These are phyloP conservation scores for Escarpia spicata DNA, from an alignment of 2,888 invertebrate genomes.

Conservation along the genomic window DNA sequence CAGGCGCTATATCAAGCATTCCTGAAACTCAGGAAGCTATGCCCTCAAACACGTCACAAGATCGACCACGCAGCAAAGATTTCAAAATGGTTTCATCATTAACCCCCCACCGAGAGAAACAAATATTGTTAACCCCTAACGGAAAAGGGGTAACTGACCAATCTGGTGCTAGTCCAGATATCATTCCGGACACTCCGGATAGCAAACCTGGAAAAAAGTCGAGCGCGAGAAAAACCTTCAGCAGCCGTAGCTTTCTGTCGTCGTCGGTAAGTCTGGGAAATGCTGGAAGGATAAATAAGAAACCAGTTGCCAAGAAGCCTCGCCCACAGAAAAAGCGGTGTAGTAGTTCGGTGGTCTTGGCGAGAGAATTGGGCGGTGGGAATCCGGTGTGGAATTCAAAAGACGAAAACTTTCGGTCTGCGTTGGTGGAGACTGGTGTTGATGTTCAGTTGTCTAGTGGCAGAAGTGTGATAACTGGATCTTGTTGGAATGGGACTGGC, in stretches of 20 bases:
- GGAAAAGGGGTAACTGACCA: neutral
- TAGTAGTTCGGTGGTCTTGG: conserved; percentile 3
- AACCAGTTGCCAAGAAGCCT: neutral
- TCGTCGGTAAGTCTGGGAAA: neutral
- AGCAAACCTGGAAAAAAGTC: neutral
- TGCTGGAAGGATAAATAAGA: neutral
- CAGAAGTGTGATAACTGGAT: neutral
- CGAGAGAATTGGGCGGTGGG: neutral
- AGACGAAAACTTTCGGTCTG: neutral
- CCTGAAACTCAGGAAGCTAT: neutral
- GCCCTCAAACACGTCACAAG: neutral
- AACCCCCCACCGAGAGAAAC: neutral
- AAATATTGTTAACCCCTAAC: neutral
- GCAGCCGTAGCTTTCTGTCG: neutral
- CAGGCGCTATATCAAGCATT: neutral
- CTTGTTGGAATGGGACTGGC: neutral
- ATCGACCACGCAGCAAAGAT: neutral
- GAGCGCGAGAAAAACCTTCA: neutral
- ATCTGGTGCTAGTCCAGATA: neutral
- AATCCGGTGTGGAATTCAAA: neutral
- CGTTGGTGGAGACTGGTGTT: neutral
- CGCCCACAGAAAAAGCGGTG: neutral
- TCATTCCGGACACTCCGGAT: neutral
- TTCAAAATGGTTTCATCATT: neutral
- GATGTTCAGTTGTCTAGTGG: neutral